A percentile compares a stretch with the other conserved stretches of the same genome.
These are phyloP conservation scores for Notolepis coatsorum DNA, from an alignment of 2,797 vertebrate species.

Conservation along the genomic window DNA sequence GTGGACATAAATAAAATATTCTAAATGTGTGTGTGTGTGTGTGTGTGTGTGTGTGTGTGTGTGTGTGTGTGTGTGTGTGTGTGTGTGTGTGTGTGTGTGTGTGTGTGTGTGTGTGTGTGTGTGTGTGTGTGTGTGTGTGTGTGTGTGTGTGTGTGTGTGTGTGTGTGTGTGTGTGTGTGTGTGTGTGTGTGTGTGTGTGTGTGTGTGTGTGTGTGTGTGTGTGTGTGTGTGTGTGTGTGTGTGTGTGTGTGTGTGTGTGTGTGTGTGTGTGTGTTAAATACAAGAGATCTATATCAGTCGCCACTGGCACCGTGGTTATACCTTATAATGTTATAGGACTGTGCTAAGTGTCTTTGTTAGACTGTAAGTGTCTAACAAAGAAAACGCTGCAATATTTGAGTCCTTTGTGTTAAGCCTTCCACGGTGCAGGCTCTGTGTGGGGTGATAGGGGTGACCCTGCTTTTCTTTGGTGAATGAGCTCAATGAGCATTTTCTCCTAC, in stretches of 20 bases:
- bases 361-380: too few relatives aligned
- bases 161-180: not conserved
- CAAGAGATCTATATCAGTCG: not conserved
- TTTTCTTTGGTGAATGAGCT: too few relatives aligned
- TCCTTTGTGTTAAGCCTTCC: too few relatives aligned
- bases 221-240: constrained; percentile 3
- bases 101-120: constrained; percentile 13
- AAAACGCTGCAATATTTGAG: too few relatives aligned
- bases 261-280: not conserved
- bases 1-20: not conserved
- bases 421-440: too few relatives aligned
- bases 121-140: not conserved
- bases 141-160: not conserved
- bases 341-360: constrained; percentile 70
- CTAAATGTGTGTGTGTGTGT: not conserved
- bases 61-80: not conserved
- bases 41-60: not conserved
- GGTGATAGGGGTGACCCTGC: too few relatives aligned
- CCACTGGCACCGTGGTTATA: too few relatives aligned
- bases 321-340: constrained; percentile 26
- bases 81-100: not conserved
- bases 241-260: not conserved
- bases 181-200: not conserved
- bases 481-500: too few relatives aligned
- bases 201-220: not conserved